These are phyloP conservation scores for Apogon hyalosoma DNA, from an alignment of 2,797 vertebrate species.

Conservation along the genomic window DNA sequence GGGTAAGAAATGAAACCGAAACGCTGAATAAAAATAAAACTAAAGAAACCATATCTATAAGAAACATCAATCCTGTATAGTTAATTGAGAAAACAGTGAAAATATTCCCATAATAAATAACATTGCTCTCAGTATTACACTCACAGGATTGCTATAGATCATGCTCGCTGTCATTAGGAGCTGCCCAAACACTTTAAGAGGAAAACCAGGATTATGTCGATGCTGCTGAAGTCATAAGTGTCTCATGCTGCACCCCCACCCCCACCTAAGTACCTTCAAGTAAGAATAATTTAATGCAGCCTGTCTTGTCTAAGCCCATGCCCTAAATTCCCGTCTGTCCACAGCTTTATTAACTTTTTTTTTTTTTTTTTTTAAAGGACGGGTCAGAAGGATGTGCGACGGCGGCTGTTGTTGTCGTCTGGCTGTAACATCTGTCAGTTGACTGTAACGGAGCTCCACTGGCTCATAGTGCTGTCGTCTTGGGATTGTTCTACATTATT, in stretches of 20 bases:
- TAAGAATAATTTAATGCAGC: constrained; percentile 71
- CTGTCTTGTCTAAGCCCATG: constrained; percentile 72
- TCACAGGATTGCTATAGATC: background rate
- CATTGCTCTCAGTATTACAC: background rate
- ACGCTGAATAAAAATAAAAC: too few relatives aligned
- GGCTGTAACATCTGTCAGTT: constrained; percentile 69
- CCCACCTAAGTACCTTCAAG: constrained; percentile 60
- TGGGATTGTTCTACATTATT: constrained; percentile 1
- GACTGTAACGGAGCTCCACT: constrained; percentile 12
- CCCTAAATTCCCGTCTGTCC: constrained; percentile 80
- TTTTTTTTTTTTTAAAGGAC: constrained; percentile 53
- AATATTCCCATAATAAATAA: too few relatives aligned
- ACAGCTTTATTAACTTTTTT: constrained; percentile 66
- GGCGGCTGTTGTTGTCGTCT: constrained; percentile 54
- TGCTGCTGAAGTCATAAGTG: constrained; percentile 46
- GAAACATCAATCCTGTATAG: too few relatives aligned
- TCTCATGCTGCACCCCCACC: constrained; percentile 38
- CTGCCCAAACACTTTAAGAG: constrained; percentile 49
- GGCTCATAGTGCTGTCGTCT: constrained; percentile 1
- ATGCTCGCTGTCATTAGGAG: constrained; percentile 20
- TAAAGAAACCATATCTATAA: too few relatives aligned
- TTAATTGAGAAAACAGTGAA: too few relatives aligned
- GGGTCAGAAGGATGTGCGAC: constrained; percentile 59
- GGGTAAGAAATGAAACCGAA: too few relatives aligned
- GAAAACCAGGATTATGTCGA: constrained; percentile 65